Conservation (phyloP, 2,113 vertebrate genomes). For the Triplophysa siluroides region DNA sequence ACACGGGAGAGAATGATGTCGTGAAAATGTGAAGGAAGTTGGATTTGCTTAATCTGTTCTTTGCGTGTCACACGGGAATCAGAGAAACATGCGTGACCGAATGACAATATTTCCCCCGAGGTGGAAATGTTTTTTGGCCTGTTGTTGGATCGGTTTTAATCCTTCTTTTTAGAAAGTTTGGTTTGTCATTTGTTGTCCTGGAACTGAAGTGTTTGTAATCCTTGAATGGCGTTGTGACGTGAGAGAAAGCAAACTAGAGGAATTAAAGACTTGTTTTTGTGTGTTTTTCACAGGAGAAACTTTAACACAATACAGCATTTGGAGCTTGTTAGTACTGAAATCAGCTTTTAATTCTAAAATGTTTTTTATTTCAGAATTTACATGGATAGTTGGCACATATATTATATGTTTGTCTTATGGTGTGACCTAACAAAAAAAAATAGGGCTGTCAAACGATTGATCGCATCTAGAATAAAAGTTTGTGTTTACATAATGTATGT, state of each 20-base stretch:
- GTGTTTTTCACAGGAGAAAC: neutral
- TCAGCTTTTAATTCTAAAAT: too few species aligned
- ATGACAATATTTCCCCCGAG: neutral
- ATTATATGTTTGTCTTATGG: too few species aligned
- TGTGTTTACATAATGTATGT: too few species aligned
- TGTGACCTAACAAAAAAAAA: too few species aligned
- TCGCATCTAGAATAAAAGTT: too few species aligned
- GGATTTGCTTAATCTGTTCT: conserved; percentile 38
- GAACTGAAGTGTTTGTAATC: neutral
- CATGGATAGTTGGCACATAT: too few species aligned
- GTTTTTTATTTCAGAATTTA: neutral
- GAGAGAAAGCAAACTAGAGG: too few species aligned
- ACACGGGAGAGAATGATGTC: neutral
- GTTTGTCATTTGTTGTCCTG: neutral
- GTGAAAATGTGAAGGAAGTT: neutral
- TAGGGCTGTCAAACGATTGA: too few species aligned
- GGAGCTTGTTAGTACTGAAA: too few species aligned
- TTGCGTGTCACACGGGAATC: conserved; percentile 3
- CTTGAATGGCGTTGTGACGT: too few species aligned
- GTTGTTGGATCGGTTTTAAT: neutral
- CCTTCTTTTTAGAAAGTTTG: neutral
- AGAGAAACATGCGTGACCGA: neutral
- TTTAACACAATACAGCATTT: neutral
- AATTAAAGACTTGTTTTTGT: too few species aligned
- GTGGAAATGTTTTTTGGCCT: neutral